A percentile compares a stretch with the other conserved stretches of the same genome.
These are phyloP conservation scores for Poicephalus gulielmi DNA, from an alignment of 2,113 vertebrate species.

Conservation along the genomic window DNA sequence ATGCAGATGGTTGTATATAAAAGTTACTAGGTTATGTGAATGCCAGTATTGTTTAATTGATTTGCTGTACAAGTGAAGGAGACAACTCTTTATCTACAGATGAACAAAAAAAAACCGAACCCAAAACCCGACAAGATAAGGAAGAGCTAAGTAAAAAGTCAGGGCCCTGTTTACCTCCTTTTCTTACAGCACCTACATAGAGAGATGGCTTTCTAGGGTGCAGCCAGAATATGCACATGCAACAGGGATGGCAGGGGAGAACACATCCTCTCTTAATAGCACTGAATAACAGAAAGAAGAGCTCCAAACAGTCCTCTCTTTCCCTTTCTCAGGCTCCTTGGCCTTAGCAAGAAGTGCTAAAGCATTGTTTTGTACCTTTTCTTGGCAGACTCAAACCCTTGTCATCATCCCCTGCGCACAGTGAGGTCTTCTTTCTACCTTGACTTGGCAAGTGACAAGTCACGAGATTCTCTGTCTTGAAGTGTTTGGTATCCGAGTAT, in stretches of 20 bases:
- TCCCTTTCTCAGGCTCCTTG: not conserved
- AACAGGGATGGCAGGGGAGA: not conserved
- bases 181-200: not conserved
- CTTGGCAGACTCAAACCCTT: not conserved
- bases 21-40: not conserved
- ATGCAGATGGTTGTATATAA: not conserved
- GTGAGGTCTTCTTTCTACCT: not conserved
- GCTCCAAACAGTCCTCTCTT: not conserved
- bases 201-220: not conserved
- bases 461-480: not conserved
- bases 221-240: not conserved
- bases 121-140: not conserved
- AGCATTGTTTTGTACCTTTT: not conserved
- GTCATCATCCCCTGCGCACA: not conserved
- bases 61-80: not conserved
- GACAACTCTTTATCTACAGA: not conserved
- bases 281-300: not conserved
- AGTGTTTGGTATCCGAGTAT: not conserved
- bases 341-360: not conserved
- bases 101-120: not conserved
- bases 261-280: not conserved
- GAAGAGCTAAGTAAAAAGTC: not conserved
- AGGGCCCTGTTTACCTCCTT: not conserved
- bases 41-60: not conserved
- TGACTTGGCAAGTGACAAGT: not conserved